Evolutionary conservation across 1,140 invertebrate genomes (phyloP).

Genomic region (Aphelinus certus): DNA sequence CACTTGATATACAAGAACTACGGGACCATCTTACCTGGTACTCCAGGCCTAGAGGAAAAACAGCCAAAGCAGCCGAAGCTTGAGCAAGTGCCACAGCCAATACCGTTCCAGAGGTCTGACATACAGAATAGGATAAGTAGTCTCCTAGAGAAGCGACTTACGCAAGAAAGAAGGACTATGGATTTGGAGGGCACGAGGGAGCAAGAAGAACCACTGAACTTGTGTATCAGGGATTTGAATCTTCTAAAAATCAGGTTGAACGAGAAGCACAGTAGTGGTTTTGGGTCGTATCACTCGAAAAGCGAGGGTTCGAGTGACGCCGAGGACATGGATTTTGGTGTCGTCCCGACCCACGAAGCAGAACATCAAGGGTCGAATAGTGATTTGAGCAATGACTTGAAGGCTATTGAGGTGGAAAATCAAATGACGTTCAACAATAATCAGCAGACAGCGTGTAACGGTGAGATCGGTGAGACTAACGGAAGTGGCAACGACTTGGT

Average conservation of each 20-base stretch:
- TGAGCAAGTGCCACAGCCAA: slow-evolving; percentile 41
- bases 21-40: slow-evolving; percentile 82
- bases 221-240: slow-evolving; percentile 80
- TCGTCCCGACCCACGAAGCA: slow-evolving; percentile 53
- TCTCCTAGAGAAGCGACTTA: slow-evolving; percentile 74
- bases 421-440: no score
- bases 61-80: slow-evolving; percentile 41
- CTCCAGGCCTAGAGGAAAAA: slow-evolving; percentile 65
- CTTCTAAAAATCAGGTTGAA: slow-evolving; percentile 71
- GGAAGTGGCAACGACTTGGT: slow-evolving; percentile 34
- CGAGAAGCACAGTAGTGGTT: slow-evolving; percentile 71
- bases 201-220: slow-evolving; percentile 82
- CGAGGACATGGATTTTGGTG: slow-evolving; percentile 64
- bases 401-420: no score
- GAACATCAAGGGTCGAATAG: neutral
- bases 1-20: slow-evolving; percentile 92
- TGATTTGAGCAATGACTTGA: slow-evolving; percentile 30
- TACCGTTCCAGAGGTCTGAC: slow-evolving; percentile 66
- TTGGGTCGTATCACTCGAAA: slow-evolving; percentile 67
- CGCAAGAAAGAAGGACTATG: slow-evolving; percentile 67
- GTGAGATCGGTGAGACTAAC: slow-evolving; percentile 29
- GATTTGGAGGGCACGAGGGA: slow-evolving; percentile 53
- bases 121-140: slow-evolving; percentile 78
- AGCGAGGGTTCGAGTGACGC: slow-evolving; percentile 68
- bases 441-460: no score